phyloP scores from a whole-genome alignment of 2,797 vertebrate species.

The Odontamblyopus lacepedii region DNA sequence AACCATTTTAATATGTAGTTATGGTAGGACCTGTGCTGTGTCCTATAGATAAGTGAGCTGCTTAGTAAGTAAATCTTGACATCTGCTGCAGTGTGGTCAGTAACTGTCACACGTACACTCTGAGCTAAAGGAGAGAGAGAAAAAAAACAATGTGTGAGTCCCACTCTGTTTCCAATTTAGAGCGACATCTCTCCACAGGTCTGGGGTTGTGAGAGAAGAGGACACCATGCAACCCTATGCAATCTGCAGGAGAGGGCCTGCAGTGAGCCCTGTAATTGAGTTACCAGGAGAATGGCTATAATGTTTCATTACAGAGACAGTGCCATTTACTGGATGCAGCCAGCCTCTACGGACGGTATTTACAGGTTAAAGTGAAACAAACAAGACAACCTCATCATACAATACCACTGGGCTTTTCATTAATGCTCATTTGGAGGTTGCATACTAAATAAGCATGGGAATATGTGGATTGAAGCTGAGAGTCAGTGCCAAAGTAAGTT shows the following conservation, averaged over 20 bases:
- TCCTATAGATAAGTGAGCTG: constrained; percentile 50
- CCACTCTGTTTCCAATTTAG: constrained; percentile 66
- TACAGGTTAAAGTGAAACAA: constrained; percentile 57
- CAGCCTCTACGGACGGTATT: constrained; percentile 47
- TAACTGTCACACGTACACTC: constrained; percentile 46
- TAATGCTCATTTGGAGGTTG: constrained; percentile 61
- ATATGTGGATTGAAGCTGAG: constrained; percentile 24
- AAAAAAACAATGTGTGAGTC: constrained; percentile 44
- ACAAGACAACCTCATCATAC: constrained; percentile 48
- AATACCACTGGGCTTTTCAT: constrained; percentile 64
- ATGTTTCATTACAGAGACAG: constrained; percentile 60
- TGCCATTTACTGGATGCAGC: constrained; percentile 48
- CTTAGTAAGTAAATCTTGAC: constrained; percentile 44
- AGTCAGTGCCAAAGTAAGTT: constrained; percentile 61
- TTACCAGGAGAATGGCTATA: constrained; percentile 51
- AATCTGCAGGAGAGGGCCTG: constrained; percentile 48
- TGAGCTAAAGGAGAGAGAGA: constrained; percentile 12
- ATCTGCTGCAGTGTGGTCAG: constrained; percentile 42
- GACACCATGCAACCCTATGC: constrained; percentile 65
- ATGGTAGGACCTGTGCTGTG: constrained; percentile 35
- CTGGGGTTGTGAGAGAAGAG: constrained; percentile 55
- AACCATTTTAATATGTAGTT: constrained; percentile 15
- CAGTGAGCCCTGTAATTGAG: constrained; percentile 54
- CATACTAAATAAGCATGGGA: constrained; percentile 58
- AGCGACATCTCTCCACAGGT: constrained; percentile 62